A percentile compares a stretch with the other conserved stretches of the same genome.
phyloP scores from a whole-genome alignment of 1,140 invertebrate species.

The Drosophila ohnishii region DNA sequence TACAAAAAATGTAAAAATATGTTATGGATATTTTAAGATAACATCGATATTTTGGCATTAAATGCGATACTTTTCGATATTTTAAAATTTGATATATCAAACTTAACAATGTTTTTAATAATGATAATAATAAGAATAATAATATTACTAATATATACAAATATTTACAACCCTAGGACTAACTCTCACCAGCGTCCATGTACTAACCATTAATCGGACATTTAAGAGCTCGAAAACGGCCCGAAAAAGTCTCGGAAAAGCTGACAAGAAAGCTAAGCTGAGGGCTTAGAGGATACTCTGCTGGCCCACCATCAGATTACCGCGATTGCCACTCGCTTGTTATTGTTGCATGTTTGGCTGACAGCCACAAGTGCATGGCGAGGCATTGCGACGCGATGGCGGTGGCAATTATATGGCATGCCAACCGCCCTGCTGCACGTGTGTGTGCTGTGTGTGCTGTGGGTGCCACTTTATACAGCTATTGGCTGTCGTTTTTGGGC shows the following conservation, averaged over 20 bases:
- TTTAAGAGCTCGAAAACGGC: neutral
- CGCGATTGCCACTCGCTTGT: slow-evolving; percentile 13
- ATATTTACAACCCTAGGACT: neutral
- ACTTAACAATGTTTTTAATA: too few relatives aligned
- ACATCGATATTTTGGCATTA: too few relatives aligned
- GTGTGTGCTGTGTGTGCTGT: neutral
- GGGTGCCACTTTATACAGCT: slow-evolving; percentile 4
- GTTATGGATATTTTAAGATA: too few relatives aligned
- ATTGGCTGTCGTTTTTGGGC: slow-evolving; percentile 2
- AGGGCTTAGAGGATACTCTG: slow-evolving; percentile 2
- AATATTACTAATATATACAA: too few relatives aligned
- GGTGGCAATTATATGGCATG: slow-evolving; percentile 56
- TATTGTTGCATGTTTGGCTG: slow-evolving; percentile 71
- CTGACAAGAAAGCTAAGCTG: too few relatives aligned
- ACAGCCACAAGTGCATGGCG: slow-evolving; percentile 75
- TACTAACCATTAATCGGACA: neutral
- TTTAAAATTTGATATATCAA: too few relatives aligned
- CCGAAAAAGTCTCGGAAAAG: neutral
- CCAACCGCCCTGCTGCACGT: slow-evolving; percentile 10
- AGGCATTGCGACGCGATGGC: slow-evolving; percentile 20
- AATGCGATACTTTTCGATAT: too few relatives aligned
- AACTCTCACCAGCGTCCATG: neutral
- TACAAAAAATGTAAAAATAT: too few relatives aligned
- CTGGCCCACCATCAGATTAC: neutral
- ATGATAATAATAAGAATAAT: too few relatives aligned